Evolutionary conservation across 2,797 vertebrate genomes (phyloP).

Genomic region (Morus bassanus): DNA sequence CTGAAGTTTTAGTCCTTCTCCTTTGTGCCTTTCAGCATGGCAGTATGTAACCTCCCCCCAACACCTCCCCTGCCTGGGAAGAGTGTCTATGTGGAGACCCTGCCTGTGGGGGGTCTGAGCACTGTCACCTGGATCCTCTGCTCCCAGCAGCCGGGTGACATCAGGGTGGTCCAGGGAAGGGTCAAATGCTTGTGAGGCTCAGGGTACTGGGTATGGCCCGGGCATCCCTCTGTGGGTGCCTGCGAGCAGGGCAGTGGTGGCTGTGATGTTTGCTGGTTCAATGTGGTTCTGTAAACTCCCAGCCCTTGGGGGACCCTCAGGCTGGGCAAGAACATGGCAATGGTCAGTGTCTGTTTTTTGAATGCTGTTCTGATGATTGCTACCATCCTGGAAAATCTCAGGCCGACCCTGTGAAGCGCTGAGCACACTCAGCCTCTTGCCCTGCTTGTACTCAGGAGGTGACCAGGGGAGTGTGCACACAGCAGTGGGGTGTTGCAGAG

Average conservation of each 20-base stretch:
- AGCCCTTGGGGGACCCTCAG: background rate
- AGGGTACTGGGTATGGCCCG: accelerated
- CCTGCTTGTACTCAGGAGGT: background rate
- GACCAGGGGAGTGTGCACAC: background rate
- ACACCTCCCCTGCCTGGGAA: background rate
- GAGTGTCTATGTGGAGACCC: background rate
- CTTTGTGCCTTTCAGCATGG: background rate
- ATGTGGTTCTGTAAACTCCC: background rate
- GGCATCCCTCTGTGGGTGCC: accelerated
- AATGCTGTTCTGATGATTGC: background rate
- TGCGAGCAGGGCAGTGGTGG: background rate
- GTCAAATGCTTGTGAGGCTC: background rate
- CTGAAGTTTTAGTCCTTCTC: background rate
- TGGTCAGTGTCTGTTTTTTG: accelerated
- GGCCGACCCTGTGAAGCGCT: background rate
- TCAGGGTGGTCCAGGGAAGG: background rate
- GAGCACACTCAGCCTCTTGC: background rate
- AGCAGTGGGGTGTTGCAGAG: background rate
- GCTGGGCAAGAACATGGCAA: accelerated
- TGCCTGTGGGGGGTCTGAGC: background rate
- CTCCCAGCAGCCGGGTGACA: background rate
- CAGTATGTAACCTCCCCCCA: background rate
- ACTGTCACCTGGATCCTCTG: background rate
- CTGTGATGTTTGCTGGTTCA: accelerated
- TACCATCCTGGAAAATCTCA: background rate